Evolutionary conservation across 1,140 invertebrate species (phyloP).

Genomic region (Nephila pilipes): DNA sequence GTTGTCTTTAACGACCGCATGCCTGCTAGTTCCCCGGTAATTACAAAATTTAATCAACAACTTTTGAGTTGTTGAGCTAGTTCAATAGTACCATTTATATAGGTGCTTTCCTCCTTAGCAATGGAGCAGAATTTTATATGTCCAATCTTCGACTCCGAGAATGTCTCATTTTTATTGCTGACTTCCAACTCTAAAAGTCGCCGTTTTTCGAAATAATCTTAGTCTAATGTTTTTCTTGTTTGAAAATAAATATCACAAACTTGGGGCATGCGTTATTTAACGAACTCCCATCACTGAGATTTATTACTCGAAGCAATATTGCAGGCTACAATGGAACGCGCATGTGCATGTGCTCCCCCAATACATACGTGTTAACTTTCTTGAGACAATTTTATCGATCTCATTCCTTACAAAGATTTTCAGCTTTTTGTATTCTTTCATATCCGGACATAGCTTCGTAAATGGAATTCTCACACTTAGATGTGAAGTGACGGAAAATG

Average conservation of each 20-base stretch:
- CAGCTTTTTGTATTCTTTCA: conserved; percentile 22
- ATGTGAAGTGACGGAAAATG: conserved; percentile 29
- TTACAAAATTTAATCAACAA: conserved; percentile 44
- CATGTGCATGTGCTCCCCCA: background rate
- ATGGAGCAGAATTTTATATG: conserved; percentile 41
- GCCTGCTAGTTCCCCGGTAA: conserved; percentile 31
- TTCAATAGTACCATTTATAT: conserved; percentile 54
- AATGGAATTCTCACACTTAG: conserved; percentile 4
- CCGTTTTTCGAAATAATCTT: conserved; percentile 53
- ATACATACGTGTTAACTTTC: conserved; percentile 17
- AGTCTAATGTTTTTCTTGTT: conserved; percentile 19
- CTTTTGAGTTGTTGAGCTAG: conserved; percentile 28
- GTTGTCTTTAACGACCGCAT: conserved; percentile 46
- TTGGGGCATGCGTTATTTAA: too few relatives aligned
- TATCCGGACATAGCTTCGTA: conserved; percentile 18
- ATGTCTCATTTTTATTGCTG: background rate
- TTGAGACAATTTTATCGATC: conserved; percentile 20
- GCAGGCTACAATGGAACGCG: conserved; percentile 48
- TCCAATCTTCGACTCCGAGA: background rate
- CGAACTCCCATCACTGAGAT: conserved; percentile 18
- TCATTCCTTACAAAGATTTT: conserved; percentile 28
- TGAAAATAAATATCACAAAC: conserved; percentile 35
- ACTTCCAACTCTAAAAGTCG: background rate
- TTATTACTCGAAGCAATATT: conserved; percentile 64
- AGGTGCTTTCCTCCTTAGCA: conserved; percentile 51